A percentile compares a stretch with the other conserved stretches of the same genome.
These are phyloP conservation scores for Hyposmocoma kahamanoa DNA, from an alignment of 1,140 invertebrate species.

Conservation along the genomic window DNA sequence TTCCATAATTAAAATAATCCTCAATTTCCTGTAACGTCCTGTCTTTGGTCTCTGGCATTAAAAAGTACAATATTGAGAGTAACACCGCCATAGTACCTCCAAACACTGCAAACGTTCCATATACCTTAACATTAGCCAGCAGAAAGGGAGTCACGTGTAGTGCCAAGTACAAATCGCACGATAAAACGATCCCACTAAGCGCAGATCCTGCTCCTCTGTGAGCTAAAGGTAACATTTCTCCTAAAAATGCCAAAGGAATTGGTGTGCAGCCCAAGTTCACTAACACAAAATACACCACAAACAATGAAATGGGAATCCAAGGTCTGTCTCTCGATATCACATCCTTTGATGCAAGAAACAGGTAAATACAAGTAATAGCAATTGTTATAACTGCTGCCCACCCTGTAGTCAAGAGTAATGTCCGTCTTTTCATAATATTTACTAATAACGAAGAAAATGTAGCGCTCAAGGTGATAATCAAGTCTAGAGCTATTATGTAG, in stretches of 20 bases:
- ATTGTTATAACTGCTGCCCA: background rate
- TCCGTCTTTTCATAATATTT: background rate
- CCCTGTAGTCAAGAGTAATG: background rate
- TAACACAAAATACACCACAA: conserved; percentile 28
- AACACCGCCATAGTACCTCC: conserved; percentile 18
- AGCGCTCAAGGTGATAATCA: background rate
- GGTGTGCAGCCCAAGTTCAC: conserved; percentile 31
- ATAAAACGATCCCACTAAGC: conserved; percentile 17
- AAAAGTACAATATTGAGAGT: conserved; percentile 25
- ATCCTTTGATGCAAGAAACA: background rate
- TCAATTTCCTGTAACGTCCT: conserved; percentile 42
- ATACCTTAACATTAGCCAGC: conserved; percentile 4
- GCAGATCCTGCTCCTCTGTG: conserved; percentile 28
- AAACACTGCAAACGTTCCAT: conserved; percentile 31
- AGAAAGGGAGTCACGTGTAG: background rate
- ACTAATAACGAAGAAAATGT: background rate
- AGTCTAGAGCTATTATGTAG: background rate
- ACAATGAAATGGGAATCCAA: conserved; percentile 25
- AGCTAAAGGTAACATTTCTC: conserved; percentile 39
- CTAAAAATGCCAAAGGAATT: conserved; percentile 25
- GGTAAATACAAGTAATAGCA: background rate
- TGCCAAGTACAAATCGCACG: background rate
- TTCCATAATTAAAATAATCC: conserved; percentile 9
- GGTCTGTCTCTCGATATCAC: background rate
- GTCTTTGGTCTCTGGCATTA: conserved; percentile 44